phyloP scores from a whole-genome alignment of 2,113 vertebrate genomes.

The Ctenomys sociabilis region DNA sequence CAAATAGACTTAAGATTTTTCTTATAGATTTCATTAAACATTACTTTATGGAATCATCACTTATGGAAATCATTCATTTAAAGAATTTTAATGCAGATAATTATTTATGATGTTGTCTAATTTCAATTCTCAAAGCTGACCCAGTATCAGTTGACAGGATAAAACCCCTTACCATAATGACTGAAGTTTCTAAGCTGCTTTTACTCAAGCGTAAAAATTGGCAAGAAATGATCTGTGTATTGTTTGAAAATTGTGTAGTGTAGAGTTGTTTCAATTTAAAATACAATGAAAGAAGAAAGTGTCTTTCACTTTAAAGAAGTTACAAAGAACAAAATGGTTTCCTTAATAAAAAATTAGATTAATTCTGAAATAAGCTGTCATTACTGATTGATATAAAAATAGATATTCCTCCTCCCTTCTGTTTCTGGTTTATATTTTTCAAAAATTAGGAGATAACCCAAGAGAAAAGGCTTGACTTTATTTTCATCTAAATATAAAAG shows the following conservation, averaged over 20 bases:
- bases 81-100: neutral
- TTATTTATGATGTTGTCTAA: neutral
- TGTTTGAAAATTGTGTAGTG: neutral
- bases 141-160: neutral
- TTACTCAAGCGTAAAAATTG: neutral
- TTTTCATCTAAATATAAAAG: slow-evolving; percentile 13
- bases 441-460: neutral
- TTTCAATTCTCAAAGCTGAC: neutral
- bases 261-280: slow-evolving; percentile 24
- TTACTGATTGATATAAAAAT: neutral
- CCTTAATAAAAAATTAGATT: neutral
- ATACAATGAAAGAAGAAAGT: neutral
- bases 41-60: slow-evolving; percentile 11
- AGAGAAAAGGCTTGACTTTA: neutral
- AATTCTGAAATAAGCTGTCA: slow-evolving; percentile 20
- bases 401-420: neutral
- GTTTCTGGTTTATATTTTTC: neutral
- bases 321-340: neutral
- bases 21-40: neutral
- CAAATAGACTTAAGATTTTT: neutral
- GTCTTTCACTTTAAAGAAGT: slow-evolving; percentile 26
- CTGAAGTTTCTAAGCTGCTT: neutral
- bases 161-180: neutral
- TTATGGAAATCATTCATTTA: neutral
- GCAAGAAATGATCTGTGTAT: neutral